Conservation (phyloP, 2,888 invertebrate species). For the Caenorhabditis macrosperma region DNA sequence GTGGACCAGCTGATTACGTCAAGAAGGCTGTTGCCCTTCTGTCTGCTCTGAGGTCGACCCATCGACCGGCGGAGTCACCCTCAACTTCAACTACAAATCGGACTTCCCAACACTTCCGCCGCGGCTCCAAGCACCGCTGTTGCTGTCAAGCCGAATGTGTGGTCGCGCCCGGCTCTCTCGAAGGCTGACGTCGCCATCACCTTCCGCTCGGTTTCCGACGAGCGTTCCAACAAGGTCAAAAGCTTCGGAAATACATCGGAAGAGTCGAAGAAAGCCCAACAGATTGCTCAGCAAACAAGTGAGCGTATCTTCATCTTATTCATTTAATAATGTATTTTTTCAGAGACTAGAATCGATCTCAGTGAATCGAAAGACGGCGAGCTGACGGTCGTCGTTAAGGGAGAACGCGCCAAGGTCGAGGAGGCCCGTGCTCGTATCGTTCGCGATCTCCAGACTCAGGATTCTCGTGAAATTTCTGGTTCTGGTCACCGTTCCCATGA, state of each 20-base stretch:
- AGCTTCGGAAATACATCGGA: conserved; percentile 71
- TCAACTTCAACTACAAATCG: conserved; percentile 35
- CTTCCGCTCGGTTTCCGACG: conserved; percentile 71
- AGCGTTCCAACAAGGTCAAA: conserved; percentile 73
- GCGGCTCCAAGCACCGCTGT: conserved; percentile 59
- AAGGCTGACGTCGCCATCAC: conserved; percentile 55
- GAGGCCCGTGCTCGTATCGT: conserved; percentile 93
- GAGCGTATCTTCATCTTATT: conserved; percentile 2
- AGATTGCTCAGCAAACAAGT: conserved; percentile 68
- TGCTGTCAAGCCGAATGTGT: conserved; percentile 53
- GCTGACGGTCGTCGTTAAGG: conserved; percentile 94
- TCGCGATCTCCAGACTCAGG: conserved; percentile 91
- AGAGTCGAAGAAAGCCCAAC: conserved; percentile 75
- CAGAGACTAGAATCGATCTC: conserved; percentile 88
- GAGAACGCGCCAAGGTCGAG: conserved; percentile 89
- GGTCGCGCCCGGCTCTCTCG: conserved; percentile 60
- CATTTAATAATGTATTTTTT: background rate
- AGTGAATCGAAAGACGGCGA: conserved; percentile 95
- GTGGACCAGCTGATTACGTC: no score
- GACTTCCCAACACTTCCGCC: conserved; percentile 78
- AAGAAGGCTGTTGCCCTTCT: no score
- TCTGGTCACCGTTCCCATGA: no score
- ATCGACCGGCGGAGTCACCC: conserved; percentile 35
- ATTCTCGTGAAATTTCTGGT: conserved; percentile 88
- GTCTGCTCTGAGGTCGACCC: conserved; percentile 40